Base-by-base conservation (phyloP, 2,113 vertebrate genomes). In the Gambusia holbrooki region DNA sequence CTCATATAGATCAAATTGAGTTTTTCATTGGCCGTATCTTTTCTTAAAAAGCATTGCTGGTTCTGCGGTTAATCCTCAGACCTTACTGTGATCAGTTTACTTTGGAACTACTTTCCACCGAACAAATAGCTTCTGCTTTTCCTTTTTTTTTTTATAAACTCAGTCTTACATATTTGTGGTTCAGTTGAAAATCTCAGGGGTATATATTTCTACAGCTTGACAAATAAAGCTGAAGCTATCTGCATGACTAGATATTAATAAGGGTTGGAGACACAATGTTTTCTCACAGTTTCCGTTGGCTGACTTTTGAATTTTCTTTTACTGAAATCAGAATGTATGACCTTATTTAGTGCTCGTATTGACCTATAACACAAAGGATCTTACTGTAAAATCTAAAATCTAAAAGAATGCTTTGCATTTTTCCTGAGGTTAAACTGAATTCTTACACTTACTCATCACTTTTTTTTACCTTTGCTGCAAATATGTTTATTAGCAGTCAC, bases 391-490 rank as follows among this genome's bases (percentile, higher is more conserved):
- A 3, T 54, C 9, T 33, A 32, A 73, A 69, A 17, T 37, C 58
- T 60, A 4, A 71, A 66, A 74, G 69, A 35, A 64, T 45, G 10
- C 10, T 79, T 32, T 62, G 58, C 35, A 63, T 78, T 62, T 83
- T 77, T 58, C 61, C 62, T 28, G 33, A 73, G 42, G 73, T 79
- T 42, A 80, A 80, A 79, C 62, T 27, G 66, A 51, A 81, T 63
- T 82, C 65, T 61, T 64, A 33, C 29, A 22, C 25, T 72, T 9
- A n/a, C 66, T 71, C 62, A 37, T 76, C 51, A 28, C 71, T n/a
- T 69, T 33, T 30, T 73, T 81, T 88, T 73, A 73, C 76, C 74
- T 69, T 35, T n/a, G 27, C 45, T 70, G 60, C 29, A n/a, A 40
- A 73, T 29, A 68, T 74, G 17, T 29, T 74, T 66, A 70, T 84